These are phyloP conservation scores for Norana najaformis DNA, from an alignment of 2,888 invertebrate species.

Conservation along the genomic window DNA sequence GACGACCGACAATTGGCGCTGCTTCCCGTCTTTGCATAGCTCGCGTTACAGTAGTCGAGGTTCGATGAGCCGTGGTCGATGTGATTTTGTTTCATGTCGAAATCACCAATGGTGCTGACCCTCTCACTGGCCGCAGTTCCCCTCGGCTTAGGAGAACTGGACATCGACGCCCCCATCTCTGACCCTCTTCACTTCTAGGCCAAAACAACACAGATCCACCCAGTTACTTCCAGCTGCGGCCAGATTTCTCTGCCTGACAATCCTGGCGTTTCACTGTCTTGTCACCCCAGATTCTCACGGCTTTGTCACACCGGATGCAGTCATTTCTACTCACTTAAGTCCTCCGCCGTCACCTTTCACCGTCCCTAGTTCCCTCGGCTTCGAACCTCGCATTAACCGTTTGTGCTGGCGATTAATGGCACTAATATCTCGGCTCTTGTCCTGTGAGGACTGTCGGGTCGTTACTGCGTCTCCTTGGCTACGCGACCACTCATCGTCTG, in stretches of 20 bases:
- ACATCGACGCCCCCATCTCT: neutral
- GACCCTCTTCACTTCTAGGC: neutral
- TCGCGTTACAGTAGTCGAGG: neutral
- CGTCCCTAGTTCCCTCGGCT: neutral
- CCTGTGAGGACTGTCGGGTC: neutral
- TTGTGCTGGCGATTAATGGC: neutral
- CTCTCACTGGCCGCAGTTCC: neutral
- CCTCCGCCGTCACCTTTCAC: neutral
- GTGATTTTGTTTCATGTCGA: neutral
- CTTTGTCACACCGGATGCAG: neutral
- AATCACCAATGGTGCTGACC: constrained; percentile 19
- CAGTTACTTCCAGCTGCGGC: neutral
- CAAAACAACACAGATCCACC: neutral
- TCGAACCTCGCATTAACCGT: neutral
- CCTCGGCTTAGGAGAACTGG: neutral
- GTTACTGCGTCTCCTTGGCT: neutral
- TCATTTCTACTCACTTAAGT: neutral
- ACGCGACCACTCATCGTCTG: constrained; percentile 1
- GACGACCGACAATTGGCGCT: neutral
- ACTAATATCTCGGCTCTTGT: neutral
- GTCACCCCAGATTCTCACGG: neutral
- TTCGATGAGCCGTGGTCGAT: neutral
- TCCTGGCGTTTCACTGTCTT: neutral
- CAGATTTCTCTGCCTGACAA: neutral
- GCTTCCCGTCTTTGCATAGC: neutral